These are phyloP conservation scores for Folsomia manolachei DNA, from an alignment of 2,888 invertebrate genomes.

Conservation along the genomic window DNA sequence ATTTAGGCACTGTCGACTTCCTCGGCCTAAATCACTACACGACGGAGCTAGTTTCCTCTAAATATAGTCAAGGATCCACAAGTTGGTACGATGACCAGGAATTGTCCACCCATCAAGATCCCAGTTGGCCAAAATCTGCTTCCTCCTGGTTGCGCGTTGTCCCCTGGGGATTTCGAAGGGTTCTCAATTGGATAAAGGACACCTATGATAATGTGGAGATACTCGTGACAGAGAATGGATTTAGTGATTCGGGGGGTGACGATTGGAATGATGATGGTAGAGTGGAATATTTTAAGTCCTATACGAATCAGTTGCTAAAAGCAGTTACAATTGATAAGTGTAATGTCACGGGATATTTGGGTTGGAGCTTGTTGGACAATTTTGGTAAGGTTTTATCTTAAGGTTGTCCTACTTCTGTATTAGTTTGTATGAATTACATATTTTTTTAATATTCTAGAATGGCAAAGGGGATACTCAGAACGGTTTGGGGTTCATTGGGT, in stretches of 20 bases:
- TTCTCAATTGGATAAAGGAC: conserved; percentile 35
- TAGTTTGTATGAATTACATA: no score
- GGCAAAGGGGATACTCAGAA: no score
- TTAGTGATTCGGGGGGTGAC: conserved; percentile 32
- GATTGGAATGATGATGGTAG: conserved; percentile 34
- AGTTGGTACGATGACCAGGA: conserved; percentile 28
- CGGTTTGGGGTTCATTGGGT: no score
- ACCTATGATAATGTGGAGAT: conserved; percentile 34
- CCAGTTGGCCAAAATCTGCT: conserved; percentile 32
- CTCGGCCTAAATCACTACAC: conserved; percentile 57
- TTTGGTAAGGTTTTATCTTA: no score
- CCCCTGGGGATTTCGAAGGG: conserved; percentile 37
- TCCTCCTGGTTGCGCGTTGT: conserved; percentile 28
- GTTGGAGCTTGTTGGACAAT: conserved; percentile 43
- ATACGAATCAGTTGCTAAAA: conserved; percentile 45
- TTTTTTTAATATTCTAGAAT: no score
- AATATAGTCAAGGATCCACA: conserved; percentile 8
- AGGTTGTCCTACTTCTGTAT: no score
- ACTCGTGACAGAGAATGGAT: conserved; percentile 46
- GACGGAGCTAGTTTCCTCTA: conserved; percentile 40
- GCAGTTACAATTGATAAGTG: conserved; percentile 42
- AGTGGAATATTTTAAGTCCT: conserved; percentile 37
- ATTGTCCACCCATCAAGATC: conserved; percentile 23
- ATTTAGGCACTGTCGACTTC: conserved; percentile 54
- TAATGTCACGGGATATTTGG: conserved; percentile 41